A percentile compares a stretch with the other conserved stretches of the same genome.
Conservation (phyloP, 1,140 invertebrate genomes). For the Meloidogyne chitwoodi region DNA sequence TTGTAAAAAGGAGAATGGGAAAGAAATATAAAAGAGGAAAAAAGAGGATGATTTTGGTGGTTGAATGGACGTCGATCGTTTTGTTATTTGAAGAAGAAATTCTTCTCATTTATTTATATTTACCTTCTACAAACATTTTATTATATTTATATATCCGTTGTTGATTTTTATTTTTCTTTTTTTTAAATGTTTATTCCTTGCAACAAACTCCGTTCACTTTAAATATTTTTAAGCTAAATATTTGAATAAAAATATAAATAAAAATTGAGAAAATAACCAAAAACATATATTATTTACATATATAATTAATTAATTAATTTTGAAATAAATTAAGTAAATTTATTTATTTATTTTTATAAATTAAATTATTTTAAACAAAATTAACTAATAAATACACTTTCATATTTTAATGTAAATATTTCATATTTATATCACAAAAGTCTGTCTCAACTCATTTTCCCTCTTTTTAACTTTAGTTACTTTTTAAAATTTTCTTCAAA, state of each 20-base stretch:
- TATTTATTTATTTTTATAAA: too few relatives aligned
- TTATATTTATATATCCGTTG: background rate
- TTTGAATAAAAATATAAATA: too few relatives aligned
- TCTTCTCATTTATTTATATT: background rate
- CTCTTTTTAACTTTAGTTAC: background rate
- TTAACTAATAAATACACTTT: too few relatives aligned
- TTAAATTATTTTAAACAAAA: too few relatives aligned
- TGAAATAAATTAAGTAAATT: too few relatives aligned
- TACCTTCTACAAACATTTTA: background rate
- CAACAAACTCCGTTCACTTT: background rate
- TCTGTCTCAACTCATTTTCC: background rate
- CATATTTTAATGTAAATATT: background rate
- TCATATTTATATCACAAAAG: background rate
- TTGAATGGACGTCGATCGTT: constrained; percentile 6
- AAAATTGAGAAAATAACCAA: too few relatives aligned
- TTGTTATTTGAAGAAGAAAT: background rate
- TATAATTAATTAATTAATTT: too few relatives aligned
- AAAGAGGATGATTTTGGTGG: background rate
- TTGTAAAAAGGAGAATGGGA: background rate
- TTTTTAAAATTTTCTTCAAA: background rate
- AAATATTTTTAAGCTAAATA: background rate
- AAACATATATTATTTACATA: too few relatives aligned
- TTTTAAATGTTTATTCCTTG: background rate
- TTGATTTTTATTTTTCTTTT: background rate
- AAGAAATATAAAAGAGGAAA: background rate